Percentiles rank a stretch among this genome's conserved stretches.
These are phyloP conservation scores for Cyclina sinensis DNA, from an alignment of 1,140 invertebrate genomes.

Conservation along the genomic window DNA sequence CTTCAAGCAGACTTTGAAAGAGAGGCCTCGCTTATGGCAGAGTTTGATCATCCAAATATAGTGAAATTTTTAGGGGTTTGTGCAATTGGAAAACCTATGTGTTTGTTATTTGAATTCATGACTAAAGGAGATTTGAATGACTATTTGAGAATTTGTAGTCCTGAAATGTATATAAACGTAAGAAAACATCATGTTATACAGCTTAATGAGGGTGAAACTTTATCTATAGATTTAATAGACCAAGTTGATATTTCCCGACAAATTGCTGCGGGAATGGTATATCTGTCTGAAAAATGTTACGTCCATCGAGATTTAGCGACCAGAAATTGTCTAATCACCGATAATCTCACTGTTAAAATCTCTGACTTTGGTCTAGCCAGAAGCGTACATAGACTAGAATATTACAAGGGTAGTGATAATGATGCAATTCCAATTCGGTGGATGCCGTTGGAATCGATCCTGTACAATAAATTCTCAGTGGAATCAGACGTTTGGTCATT, in stretches of 20 bases:
- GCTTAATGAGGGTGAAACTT: slow-evolving; percentile 53
- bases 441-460: slow-evolving; percentile 99
- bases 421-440: slow-evolving; percentile 89
- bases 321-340: slow-evolving; percentile 96
- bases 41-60: slow-evolving; percentile 95
- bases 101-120: slow-evolving; percentile 93
- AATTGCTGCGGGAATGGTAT: slow-evolving; percentile 98
- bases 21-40: slow-evolving; percentile 96
- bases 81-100: slow-evolving; percentile 92
- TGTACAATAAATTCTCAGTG: slow-evolving; percentile 98
- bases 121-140: slow-evolving; percentile 92
- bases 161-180: slow-evolving; percentile 89
- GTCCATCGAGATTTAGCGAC: slow-evolving; percentile 97
- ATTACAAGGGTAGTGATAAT: slow-evolving; percentile 89
- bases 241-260: slow-evolving; percentile 95
- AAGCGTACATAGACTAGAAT: slow-evolving; percentile 95
- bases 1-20: slow-evolving; percentile 96
- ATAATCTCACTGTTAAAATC: slow-evolving; percentile 95
- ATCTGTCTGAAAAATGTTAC: slow-evolving; percentile 90
- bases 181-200: slow-evolving; percentile 61
- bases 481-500: slow-evolving; percentile 99
- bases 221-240: slow-evolving; percentile 91
- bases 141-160: slow-evolving; percentile 93
- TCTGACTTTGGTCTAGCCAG: slow-evolving; percentile 99
- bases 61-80: slow-evolving; percentile 95